phyloP scores from a whole-genome alignment of 2,113 vertebrate genomes.

The Lepisosteus osseus region DNA sequence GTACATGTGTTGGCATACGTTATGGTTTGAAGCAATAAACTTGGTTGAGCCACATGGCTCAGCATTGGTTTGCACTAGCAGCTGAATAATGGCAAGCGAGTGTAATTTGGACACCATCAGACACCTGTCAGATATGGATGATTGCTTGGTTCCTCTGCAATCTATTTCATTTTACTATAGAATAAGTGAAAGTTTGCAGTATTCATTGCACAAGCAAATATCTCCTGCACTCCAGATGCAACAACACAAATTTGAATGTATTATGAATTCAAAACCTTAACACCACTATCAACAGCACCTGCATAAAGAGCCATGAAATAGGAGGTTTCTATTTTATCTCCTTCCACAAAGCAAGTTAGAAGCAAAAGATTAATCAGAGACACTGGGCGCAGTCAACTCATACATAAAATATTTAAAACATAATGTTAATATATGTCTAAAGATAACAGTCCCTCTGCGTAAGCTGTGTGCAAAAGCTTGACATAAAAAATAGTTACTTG shows the following conservation, averaged over 20 bases:
- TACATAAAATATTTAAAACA: not conserved
- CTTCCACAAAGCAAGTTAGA: not conserved
- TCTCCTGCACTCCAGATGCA: conserved; percentile 10
- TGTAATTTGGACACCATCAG: not conserved
- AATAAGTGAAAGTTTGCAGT: not conserved
- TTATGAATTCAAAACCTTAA: not conserved
- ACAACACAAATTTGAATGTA: not conserved
- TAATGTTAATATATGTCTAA: not conserved
- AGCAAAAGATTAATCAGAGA: not conserved
- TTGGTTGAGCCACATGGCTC: not conserved
- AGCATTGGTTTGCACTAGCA: not conserved
- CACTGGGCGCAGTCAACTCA: not conserved
- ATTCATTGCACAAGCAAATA: not conserved
- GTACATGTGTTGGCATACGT: no score
- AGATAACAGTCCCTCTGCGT: no score
- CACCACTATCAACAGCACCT: not conserved
- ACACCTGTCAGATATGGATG: conserved; percentile 6
- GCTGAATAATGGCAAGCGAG: no score
- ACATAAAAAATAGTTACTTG: not conserved
- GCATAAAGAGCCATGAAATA: not conserved
- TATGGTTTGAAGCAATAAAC: not conserved
- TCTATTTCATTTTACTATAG: not conserved
- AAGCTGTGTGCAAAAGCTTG: no score
- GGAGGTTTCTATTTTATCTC: not conserved
- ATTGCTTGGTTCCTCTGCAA: not conserved